Evolutionary conservation across 2,888 invertebrate species (phyloP), one percentile per base, ranked within the genome.

Genomic region (Plebejus anna): DNA sequence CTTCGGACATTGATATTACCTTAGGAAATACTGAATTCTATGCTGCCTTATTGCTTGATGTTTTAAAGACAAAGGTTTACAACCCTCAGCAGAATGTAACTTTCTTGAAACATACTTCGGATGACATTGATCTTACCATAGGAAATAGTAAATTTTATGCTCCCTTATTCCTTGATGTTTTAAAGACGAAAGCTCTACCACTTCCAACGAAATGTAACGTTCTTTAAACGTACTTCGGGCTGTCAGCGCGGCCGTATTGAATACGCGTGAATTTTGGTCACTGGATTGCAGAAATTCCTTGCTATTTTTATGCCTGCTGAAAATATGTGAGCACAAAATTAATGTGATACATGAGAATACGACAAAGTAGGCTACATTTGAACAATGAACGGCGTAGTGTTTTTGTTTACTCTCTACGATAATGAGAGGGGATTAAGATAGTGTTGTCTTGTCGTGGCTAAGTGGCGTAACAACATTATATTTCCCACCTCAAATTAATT

Each of bases 381-480:
- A 73, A 75, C 70, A 75, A 75, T 32, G 70, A 70, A 70, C 70
- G 75, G 4, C 32, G 28, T 51, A 51, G 51, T 70, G 75, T 70
- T 70, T 47, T 70, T 51, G 70, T 75, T 70, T 28, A 70, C 47
- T 38, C 51, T 75, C 70, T 51, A 75, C 47, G 66, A 75, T 75
- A 61, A 75, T 38, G 73, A 73, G 55, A 11, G 42, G 42, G 73
- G 73, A 73, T 55, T 55, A 55, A 73, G 73, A 73, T 55, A 73
- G 73, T 32, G 55, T 28, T 55, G 73, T 73, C 47, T 28, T 51
- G 72, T 72, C 47, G 13, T 22, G 42, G 38, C n/a, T 16, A 28
- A 22, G 70, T 70, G 70, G 70, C 42, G 70, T 66, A 51, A 22
- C 22, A 61, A 61, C 61, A 75, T 32, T 2, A 32, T 71, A 42